Evolutionary conservation across 2,888 invertebrate genomes (phyloP).

Genomic region (Aphelenchoides bicaudatus): DNA sequence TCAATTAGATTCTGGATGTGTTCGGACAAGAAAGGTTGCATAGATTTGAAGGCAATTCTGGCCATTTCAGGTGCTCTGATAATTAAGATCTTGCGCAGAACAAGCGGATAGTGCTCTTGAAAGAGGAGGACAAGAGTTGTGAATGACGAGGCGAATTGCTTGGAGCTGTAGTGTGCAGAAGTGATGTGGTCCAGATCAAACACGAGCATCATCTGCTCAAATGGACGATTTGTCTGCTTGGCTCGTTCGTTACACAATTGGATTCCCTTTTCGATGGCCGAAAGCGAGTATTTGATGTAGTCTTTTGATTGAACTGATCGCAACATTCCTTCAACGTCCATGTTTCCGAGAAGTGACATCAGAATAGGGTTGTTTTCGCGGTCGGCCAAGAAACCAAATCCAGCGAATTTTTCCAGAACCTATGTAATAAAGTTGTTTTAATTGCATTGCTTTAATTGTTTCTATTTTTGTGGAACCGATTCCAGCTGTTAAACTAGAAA

Average conservation of each 20-base stretch:
- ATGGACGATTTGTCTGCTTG: constrained; percentile 51
- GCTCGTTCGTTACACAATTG: constrained; percentile 51
- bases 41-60: constrained; percentile 56
- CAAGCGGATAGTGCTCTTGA: constrained; percentile 59
- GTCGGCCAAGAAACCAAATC: constrained; percentile 58
- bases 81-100: constrained; percentile 57
- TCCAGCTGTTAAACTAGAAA: neutral
- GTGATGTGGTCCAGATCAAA: constrained; percentile 59
- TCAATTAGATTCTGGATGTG: constrained; percentile 54
- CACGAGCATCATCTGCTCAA: constrained; percentile 59
- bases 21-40: constrained; percentile 55
- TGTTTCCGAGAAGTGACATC: constrained; percentile 59
- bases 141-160: constrained; percentile 59
- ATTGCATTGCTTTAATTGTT: neutral
- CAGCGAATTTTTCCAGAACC: constrained; percentile 60
- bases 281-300: constrained; percentile 60
- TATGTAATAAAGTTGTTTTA: constrained; percentile 30
- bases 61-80: constrained; percentile 60
- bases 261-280: constrained; percentile 58
- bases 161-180: constrained; percentile 56
- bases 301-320: constrained; percentile 57
- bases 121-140: constrained; percentile 59
- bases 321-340: constrained; percentile 56
- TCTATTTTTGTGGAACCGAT: neutral
- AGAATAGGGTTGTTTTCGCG: constrained; percentile 59